phyloP scores from a whole-genome alignment of 2,113 vertebrate species.

The Amia ocellicauda region DNA sequence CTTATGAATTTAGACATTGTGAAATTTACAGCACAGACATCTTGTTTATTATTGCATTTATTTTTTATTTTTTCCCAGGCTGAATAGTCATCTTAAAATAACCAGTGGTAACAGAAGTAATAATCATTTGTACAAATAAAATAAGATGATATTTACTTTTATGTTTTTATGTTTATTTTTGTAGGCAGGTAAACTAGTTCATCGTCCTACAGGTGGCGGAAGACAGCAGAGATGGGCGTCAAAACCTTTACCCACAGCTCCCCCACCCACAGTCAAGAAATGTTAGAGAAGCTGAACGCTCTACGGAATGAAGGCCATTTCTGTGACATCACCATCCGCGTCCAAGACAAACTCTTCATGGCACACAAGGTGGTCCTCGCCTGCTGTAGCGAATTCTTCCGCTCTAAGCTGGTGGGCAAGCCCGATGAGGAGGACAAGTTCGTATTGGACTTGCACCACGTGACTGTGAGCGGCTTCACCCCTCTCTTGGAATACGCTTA shows the following conservation, averaged over 20 bases:
- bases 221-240: slow-evolving; percentile 77
- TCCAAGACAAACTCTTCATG: slow-evolving; percentile 89
- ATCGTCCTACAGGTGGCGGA: slow-evolving; percentile 32
- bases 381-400: slow-evolving; percentile 91
- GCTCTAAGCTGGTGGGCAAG: slow-evolving; percentile 82
- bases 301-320: slow-evolving; percentile 85
- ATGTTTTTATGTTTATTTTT: slow-evolving; percentile 7
- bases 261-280: slow-evolving; percentile 86
- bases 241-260: slow-evolving; percentile 93
- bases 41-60: no score
- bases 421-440: slow-evolving; percentile 83
- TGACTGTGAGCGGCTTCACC: slow-evolving; percentile 93
- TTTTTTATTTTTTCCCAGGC: no score
- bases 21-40: no score
- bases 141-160: no score
- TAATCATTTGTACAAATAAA: no score
- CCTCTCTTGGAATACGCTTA: slow-evolving; percentile 96
- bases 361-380: slow-evolving; percentile 89
- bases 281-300: slow-evolving; percentile 89
- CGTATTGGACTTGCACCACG: slow-evolving; percentile 92
- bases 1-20: no score
- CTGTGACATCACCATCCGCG: slow-evolving; percentile 88
- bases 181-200: slow-evolving; percentile 21
- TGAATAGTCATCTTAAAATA: no score
- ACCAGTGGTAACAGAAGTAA: no score